Evolutionary conservation across 2,797 vertebrate species (phyloP), one percentile per base, ranked within the genome.

Genomic region (Chelmon rostratus): DNA sequence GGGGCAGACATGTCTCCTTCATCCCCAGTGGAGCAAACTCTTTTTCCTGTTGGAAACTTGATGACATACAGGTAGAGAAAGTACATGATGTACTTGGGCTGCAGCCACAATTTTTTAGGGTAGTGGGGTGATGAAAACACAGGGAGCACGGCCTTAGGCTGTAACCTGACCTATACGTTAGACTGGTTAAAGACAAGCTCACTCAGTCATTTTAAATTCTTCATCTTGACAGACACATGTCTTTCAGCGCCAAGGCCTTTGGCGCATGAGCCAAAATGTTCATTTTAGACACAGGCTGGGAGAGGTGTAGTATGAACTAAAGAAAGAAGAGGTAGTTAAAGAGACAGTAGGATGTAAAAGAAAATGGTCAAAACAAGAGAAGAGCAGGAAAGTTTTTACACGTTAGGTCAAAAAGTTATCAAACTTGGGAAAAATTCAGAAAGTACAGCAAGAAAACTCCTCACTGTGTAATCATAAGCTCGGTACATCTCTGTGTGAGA

Each of bases 381-480:
- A 46, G 4, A 59, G 59, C 16, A 33, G 33, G 46, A 47, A 37
- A 28, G 11, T 28, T 44, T 69, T 53, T 37, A 52, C 6, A 42
- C 13, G 1, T 44, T n/a, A 16, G 23, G 28, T 63, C 8, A 12
- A 19, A 40, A 76, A 62, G 63, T 65, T 44, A 40, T 56, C 18
- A 47, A 11, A 61, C 23, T 47, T 25, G 23, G 23, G 37, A 78
- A 78, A 81, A 61, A 75, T 78, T 68, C 47, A 68, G 74, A 33
- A 68, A 66, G 21, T 47, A 44, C 28, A 47, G 42, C 15, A 13
- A 31, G 18, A 73, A 25, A 49, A 47, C 11, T 64, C 35, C 16
- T 63, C 37, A 13, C 37, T 44, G 56, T 33, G 64, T 23, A 63
- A 57, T 56, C 58, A 64, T 6, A 13, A 15, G 13, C 35, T 57